A percentile compares a stretch with the other conserved stretches of the same genome.
Evolutionary conservation across 2,113 vertebrate genomes (phyloP).

Genomic region (Oenanthe melanoleuca): DNA sequence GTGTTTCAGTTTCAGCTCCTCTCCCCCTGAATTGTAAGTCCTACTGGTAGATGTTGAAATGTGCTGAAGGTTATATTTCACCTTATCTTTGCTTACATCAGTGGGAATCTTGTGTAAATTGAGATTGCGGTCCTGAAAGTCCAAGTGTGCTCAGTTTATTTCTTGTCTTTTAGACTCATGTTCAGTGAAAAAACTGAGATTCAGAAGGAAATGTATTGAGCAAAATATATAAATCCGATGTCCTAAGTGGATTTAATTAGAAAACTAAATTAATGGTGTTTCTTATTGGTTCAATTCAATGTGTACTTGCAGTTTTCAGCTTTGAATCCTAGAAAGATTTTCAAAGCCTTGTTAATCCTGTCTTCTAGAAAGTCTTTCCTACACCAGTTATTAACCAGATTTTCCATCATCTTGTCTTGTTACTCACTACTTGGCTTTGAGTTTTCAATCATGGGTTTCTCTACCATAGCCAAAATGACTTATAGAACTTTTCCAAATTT

Average conservation of each 20-base stretch:
- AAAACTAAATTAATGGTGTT: constrained; percentile 6
- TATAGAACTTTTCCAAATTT: background rate
- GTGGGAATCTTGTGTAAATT: background rate
- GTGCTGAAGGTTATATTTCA: background rate
- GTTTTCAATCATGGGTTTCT: background rate
- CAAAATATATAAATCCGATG: background rate
- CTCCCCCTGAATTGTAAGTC: background rate
- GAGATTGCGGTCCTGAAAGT: background rate
- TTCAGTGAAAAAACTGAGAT: background rate
- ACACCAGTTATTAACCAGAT: background rate
- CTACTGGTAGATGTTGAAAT: background rate
- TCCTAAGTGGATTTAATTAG: constrained; percentile 23
- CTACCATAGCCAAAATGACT: background rate
- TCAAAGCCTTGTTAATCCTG: background rate
- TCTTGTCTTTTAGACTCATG: background rate
- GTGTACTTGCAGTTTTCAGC: background rate
- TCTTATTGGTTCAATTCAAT: background rate
- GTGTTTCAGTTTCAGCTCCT: constrained; percentile 23
- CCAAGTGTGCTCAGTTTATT: background rate
- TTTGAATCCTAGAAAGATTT: background rate
- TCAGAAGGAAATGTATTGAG: background rate
- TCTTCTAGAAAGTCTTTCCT: background rate
- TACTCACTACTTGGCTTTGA: background rate
- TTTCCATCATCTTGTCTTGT: background rate
- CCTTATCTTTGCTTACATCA: background rate